These are phyloP conservation scores for Momotus momota DNA, from an alignment of 2,797 vertebrate genomes.

Conservation along the genomic window DNA sequence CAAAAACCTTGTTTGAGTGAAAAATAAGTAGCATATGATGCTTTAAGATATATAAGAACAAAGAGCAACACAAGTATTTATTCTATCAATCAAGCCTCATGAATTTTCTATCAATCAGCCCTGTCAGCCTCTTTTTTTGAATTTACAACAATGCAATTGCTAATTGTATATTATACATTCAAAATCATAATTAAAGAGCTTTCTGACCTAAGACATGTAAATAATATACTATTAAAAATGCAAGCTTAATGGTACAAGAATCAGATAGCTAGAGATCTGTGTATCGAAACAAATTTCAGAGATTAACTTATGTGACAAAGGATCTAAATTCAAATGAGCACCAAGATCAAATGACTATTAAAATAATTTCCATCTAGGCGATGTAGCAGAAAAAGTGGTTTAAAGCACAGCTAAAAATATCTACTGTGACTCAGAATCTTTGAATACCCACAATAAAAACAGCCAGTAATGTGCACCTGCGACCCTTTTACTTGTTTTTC, in stretches of 20 bases:
- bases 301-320: background rate
- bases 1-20: background rate
- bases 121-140: background rate
- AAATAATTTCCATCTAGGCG: slow-evolving; percentile 16
- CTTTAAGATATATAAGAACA: background rate
- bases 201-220: background rate
- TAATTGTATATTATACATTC: background rate
- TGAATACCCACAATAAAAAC: slow-evolving; percentile 38
- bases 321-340: background rate
- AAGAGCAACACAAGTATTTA: background rate
- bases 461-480: slow-evolving; percentile 9
- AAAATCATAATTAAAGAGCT: background rate
- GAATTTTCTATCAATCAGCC: background rate
- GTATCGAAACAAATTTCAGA: background rate
- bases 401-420: slow-evolving; percentile 44
- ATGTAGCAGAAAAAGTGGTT: slow-evolving; percentile 5
- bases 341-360: background rate
- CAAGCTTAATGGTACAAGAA: background rate
- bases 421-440: slow-evolving; percentile 32
- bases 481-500: background rate
- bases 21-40: background rate
- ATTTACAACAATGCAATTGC: background rate
- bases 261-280: background rate
- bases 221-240: background rate
- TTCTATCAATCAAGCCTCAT: background rate